phyloP scores from a whole-genome alignment of 2,113 vertebrate species.

The Apteryx mantelli region DNA sequence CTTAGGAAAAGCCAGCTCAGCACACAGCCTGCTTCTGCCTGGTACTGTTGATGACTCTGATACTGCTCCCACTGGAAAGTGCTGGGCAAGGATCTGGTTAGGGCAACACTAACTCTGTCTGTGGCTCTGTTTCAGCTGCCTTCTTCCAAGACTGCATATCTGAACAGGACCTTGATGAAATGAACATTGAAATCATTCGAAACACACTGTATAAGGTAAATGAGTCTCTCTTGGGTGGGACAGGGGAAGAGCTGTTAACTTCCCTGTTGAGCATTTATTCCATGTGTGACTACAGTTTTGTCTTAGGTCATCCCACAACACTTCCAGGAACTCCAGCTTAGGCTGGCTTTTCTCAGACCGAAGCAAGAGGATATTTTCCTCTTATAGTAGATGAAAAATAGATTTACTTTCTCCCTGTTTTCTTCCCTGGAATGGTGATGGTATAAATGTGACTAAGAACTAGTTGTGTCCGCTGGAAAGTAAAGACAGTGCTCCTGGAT shows the following conservation, averaged over 20 bases:
- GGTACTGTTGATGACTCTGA: neutral
- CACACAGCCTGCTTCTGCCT: neutral
- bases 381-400: neutral
- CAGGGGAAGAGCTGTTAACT: neutral
- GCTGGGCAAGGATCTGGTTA: neutral
- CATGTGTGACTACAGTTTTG: neutral
- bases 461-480: neutral
- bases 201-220: constrained; percentile 97
- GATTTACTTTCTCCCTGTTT: neutral
- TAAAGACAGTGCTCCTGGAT: neutral
- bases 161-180: constrained; percentile 98
- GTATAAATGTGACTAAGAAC: neutral
- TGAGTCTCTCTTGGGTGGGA: neutral
- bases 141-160: constrained; percentile 99
- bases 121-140: constrained; percentile 82
- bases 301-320: neutral
- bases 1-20: neutral
- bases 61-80: neutral
- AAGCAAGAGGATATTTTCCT: neutral
- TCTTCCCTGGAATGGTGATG: neutral
- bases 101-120: neutral
- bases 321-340: neutral
- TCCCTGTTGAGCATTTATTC: neutral
- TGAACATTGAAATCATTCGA: constrained; percentile 99
- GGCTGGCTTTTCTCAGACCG: neutral